These are phyloP conservation scores for Aphis craccivora DNA, from an alignment of 1,140 invertebrate species.

Conservation along the genomic window DNA sequence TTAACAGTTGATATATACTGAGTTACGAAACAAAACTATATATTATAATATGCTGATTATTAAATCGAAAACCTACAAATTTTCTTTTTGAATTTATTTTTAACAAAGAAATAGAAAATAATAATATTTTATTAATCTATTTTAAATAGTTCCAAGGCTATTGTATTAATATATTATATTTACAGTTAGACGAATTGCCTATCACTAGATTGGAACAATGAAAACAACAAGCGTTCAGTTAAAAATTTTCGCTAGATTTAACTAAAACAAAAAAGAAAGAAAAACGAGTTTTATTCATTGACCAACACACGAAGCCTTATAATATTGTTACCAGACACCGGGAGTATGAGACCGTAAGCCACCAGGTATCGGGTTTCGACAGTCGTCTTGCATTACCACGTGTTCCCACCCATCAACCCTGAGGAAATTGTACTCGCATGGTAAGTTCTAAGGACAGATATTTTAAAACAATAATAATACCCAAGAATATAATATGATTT, in stretches of 20 bases:
- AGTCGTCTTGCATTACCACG: conserved; percentile 46
- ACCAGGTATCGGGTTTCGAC: conserved; percentile 51
- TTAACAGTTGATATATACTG: neutral
- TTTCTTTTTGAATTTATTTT: neutral
- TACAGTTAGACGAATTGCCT: neutral
- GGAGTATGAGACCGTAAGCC: conserved; percentile 38
- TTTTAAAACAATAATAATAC: conserved; percentile 52
- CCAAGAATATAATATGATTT: conserved; percentile 44
- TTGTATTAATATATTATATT: conserved; percentile 4
- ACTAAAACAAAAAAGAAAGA: neutral
- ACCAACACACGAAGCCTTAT: conserved; percentile 53
- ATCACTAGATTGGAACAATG: conserved; percentile 40
- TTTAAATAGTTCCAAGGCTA: neutral
- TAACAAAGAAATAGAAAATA: neutral
- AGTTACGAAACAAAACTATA: neutral
- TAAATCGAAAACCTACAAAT: neutral
- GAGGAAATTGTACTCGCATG: conserved; percentile 19
- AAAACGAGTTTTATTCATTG: conserved; percentile 55
- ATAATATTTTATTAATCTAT: neutral
- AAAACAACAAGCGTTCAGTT: neutral
- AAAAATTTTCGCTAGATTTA: conserved; percentile 27
- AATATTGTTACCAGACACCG: conserved; percentile 57
- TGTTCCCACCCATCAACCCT: conserved; percentile 53
- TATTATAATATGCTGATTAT: neutral
- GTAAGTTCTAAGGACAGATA: conserved; percentile 16